Evolutionary conservation across 2,888 invertebrate species (phyloP).

Genomic region (Amphimallon solstitiale): DNA sequence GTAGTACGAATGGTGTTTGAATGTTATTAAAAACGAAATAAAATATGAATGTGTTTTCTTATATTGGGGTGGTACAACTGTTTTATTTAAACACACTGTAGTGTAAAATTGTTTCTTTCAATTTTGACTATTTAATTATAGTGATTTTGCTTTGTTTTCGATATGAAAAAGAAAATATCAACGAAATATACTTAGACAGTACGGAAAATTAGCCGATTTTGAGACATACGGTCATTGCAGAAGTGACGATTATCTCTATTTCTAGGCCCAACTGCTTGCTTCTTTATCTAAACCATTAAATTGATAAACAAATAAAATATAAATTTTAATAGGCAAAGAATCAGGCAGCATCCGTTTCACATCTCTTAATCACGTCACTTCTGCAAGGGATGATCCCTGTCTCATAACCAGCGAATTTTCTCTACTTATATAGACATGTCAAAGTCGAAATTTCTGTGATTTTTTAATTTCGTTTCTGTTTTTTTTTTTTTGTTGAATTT

Average conservation of each 20-base stretch:
- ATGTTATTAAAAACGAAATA: neutral
- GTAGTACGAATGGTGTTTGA: conserved; percentile 6
- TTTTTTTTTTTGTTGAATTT: conserved; percentile 6
- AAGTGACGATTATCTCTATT: no score
- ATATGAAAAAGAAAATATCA: neutral
- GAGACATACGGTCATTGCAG: no score
- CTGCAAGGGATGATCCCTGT: neutral
- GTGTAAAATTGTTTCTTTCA: neutral
- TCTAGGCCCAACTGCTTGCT: no score
- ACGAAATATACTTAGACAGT: no score
- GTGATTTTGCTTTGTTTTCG: conserved; percentile 6
- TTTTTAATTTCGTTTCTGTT: conserved; percentile 3
- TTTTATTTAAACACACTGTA: neutral
- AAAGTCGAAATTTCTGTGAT: conserved; percentile 16
- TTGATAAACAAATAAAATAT: no score
- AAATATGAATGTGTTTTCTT: conserved; percentile 8
- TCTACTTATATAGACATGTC: neutral
- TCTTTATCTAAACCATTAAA: no score
- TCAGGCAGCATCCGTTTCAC: no score
- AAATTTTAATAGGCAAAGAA: no score
- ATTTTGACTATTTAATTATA: neutral
- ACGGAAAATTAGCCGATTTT: no score
- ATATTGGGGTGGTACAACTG: neutral
- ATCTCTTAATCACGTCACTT: no score
- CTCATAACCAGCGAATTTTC: neutral